phyloP scores from a whole-genome alignment of 2,113 vertebrate species.

The Piaya cayana region DNA sequence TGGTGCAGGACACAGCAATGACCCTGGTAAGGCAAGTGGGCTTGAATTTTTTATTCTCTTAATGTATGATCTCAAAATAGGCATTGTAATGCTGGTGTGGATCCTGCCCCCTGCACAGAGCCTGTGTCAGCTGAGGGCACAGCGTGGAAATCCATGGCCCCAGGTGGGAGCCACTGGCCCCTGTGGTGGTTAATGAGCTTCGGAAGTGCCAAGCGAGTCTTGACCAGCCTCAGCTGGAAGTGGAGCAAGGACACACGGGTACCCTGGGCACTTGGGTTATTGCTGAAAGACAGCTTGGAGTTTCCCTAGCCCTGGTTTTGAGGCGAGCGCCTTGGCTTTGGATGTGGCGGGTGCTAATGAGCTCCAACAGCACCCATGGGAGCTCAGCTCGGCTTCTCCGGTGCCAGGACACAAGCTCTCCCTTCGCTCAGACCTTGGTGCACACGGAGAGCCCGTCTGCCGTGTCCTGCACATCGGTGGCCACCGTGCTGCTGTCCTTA shows the following conservation, averaged over 20 bases:
- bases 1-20: background rate
- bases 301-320: background rate
- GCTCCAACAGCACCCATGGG: background rate
- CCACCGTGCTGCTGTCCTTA: background rate
- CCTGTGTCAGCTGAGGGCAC: background rate
- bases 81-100: background rate
- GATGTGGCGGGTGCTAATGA: background rate
- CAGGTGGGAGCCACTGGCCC: background rate
- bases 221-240: background rate
- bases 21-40: fast-evolving
- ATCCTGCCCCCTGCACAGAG: background rate
- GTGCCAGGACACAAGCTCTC: background rate
- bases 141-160: fast-evolving
- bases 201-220: fast-evolving
- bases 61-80: background rate
- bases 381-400: background rate
- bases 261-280: background rate
- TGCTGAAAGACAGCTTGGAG: background rate
- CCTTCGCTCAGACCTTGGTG: constrained; percentile 78
- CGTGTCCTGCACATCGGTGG: background rate
- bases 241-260: fast-evolving
- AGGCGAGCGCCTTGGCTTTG: background rate
- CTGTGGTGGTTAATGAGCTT: fast-evolving
- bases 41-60: background rate
- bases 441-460: constrained; percentile 29